Conservation (phyloP, 2,113 vertebrate genomes). For the Phaethornis superciliosus region DNA sequence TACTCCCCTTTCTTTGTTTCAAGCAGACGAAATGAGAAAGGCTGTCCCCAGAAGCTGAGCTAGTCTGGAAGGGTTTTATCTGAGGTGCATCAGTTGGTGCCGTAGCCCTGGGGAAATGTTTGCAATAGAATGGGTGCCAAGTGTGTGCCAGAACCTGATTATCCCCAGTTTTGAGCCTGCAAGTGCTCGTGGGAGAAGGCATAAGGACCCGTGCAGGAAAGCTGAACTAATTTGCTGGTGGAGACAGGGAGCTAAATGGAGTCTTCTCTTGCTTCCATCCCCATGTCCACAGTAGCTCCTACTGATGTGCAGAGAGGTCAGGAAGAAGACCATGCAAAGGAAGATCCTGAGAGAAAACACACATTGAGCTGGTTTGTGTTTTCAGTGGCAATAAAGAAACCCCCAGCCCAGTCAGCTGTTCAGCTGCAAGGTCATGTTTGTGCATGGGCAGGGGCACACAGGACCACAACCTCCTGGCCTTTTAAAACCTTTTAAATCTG, state of each 20-base stretch:
- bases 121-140: neutral
- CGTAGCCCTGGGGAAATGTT: neutral
- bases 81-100: neutral
- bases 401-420: neutral
- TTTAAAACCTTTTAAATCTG: neutral
- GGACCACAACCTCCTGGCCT: neutral
- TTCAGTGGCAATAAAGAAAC: neutral
- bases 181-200: neutral
- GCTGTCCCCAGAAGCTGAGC: neutral
- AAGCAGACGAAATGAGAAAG: neutral
- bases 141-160: neutral
- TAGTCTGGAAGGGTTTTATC: slow-evolving; percentile 16
- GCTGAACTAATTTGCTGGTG: neutral
- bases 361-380: neutral
- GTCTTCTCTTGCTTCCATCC: neutral
- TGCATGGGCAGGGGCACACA: rapidly evolving
- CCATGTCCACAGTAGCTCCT: neutral
- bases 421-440: neutral
- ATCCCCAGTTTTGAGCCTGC: neutral
- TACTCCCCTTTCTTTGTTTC: neutral
- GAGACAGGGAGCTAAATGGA: neutral
- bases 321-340: neutral
- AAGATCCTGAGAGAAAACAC: neutral
- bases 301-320: neutral
- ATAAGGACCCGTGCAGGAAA: neutral